Evolutionary conservation across 2,888 invertebrate genomes (phyloP).

Genomic region (Dysmachus trigonus): DNA sequence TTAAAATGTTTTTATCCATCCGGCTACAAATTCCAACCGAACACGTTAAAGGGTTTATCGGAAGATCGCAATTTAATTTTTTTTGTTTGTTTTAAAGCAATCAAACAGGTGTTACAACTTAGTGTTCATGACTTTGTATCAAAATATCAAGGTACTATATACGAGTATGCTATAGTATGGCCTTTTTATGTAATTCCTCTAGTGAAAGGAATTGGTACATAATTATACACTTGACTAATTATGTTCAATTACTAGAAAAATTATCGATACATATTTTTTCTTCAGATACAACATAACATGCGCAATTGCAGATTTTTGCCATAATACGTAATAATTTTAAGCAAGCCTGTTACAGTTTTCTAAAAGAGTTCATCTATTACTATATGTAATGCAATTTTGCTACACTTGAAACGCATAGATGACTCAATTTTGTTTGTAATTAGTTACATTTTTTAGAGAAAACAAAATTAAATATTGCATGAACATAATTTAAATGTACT

Average conservation of each 20-base stretch:
- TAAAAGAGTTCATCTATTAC: neutral
- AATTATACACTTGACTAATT: neutral
- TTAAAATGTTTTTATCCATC: neutral
- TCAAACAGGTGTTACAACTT: neutral
- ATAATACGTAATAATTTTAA: neutral
- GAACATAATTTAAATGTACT: neutral
- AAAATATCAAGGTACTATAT: neutral
- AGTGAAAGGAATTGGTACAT: neutral
- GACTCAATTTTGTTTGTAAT: neutral
- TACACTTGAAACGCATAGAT: no score
- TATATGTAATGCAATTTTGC: neutral
- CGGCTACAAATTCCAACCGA: neutral
- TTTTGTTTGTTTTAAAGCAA: neutral
- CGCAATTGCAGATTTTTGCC: neutral
- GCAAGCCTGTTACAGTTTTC: neutral
- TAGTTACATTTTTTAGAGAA: neutral
- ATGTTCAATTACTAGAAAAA: neutral
- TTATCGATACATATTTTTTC: neutral
- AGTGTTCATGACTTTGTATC: neutral
- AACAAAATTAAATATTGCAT: neutral
- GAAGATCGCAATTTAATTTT: neutral
- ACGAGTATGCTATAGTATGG: no score
- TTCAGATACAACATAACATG: neutral
- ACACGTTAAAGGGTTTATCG: neutral
- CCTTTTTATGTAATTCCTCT: neutral